Conservation (phyloP, 2,888 invertebrate species). For the Callimorpha dominula region DNA sequence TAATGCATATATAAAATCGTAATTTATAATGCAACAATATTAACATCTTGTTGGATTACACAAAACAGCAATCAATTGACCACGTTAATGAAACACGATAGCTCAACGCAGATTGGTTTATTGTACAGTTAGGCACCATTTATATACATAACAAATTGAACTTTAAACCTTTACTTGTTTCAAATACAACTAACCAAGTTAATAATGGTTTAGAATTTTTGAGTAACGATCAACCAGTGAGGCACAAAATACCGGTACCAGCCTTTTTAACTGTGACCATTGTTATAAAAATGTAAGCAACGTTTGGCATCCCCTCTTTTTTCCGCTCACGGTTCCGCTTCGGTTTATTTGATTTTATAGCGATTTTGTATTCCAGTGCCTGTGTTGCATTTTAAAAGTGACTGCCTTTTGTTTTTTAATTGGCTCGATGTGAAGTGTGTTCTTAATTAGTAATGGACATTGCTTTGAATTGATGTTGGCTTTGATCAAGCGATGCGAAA, state of each 20-base stretch:
- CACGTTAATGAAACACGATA: no score
- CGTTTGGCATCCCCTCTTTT: not conserved
- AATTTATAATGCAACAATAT: no score
- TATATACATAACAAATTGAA: no score
- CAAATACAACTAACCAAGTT: no score
- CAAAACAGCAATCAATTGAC: no score
- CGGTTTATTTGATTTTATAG: slow-evolving; percentile 35
- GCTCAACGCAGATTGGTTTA: no score
- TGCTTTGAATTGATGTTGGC: not conserved
- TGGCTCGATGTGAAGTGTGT: not conserved
- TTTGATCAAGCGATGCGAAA: not conserved
- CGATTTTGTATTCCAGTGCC: slow-evolving; percentile 14
- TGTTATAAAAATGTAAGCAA: not conserved
- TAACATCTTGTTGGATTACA: no score
- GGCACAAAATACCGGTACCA: not conserved
- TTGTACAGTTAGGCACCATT: no score
- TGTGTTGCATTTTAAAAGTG: slow-evolving; percentile 24
- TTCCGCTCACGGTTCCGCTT: slow-evolving; percentile 4
- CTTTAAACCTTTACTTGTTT: no score
- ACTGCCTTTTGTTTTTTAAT: slow-evolving; percentile 25
- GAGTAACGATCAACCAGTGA: not conserved
- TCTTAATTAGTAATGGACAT: not conserved
- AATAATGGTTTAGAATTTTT: no score
- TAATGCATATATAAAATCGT: no score
- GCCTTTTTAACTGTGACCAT: not conserved